Percentiles rank a stretch among this genome's conserved stretches.
Evolutionary conservation across 2,113 vertebrate species (phyloP).

Genomic region (Prinia subflava): DNA sequence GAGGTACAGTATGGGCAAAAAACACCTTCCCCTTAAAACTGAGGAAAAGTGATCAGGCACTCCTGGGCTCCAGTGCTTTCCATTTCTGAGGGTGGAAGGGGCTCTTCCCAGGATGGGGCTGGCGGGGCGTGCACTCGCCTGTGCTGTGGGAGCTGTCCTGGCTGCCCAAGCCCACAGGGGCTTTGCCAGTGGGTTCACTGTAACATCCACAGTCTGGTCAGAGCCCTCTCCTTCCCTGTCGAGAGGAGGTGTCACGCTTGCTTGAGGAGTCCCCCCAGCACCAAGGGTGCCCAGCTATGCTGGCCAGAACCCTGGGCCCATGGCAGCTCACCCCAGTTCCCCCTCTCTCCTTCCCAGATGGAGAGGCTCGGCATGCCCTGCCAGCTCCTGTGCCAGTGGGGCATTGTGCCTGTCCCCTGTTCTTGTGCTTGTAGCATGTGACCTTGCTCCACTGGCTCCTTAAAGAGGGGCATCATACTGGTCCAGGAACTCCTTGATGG

Average conservation of each 20-base stretch:
- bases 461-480: constrained; percentile 92
- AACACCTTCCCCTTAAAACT: constrained; percentile 64
- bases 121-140: accelerated
- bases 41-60: constrained; percentile 55
- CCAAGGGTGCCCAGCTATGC: background rate
- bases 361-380: background rate
- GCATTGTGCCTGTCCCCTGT: background rate
- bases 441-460: background rate
- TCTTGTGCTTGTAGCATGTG: constrained; percentile 57
- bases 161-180: background rate
- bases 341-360: background rate
- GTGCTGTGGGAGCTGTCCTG: background rate
- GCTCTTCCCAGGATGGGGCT: background rate
- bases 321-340: background rate
- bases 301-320: background rate
- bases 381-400: background rate
- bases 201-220: background rate
- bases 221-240: background rate
- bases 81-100: background rate
- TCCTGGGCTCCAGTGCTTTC: constrained; percentile 48
- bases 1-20: constrained; percentile 54
- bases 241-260: background rate
- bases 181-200: background rate
- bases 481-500: constrained; percentile 90
- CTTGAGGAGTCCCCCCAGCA: background rate